Conservation (phyloP, 2,797 vertebrate genomes). For the Salarias fasciatus region DNA sequence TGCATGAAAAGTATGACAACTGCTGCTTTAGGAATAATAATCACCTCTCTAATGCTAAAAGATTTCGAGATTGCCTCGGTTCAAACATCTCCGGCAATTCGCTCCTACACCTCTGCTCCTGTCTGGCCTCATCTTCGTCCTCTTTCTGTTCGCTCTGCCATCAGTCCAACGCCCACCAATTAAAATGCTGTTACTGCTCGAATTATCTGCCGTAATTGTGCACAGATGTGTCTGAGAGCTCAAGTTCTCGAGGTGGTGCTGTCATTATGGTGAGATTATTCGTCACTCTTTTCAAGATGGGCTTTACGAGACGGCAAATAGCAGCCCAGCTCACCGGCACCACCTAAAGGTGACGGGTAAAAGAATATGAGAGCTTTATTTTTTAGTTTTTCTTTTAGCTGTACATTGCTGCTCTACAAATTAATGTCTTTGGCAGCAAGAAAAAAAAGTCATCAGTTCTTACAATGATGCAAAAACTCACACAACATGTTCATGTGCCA, state of each 20-base stretch:
- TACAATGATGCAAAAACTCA: constrained; percentile 46
- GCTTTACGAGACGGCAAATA: constrained; percentile 51
- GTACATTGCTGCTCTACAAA: constrained; percentile 14
- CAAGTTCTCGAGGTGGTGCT: constrained; percentile 22
- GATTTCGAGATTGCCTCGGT: not conserved
- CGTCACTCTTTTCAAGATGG: constrained; percentile 31
- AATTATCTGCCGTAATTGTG: constrained; percentile 64
- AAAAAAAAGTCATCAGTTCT: constrained; percentile 11
- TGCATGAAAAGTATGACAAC: not conserved
- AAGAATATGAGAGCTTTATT: not conserved
- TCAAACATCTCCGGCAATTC: no score
- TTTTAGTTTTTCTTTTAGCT: constrained; percentile 5
- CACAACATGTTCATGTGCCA: constrained; percentile 32
- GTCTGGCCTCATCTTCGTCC: constrained; percentile 14
- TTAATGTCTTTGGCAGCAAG: constrained; percentile 14
- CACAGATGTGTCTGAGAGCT: constrained; percentile 54
- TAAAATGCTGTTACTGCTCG: constrained; percentile 45
- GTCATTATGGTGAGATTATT: constrained; percentile 55
- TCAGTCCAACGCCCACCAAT: constrained; percentile 36
- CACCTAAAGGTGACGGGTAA: constrained; percentile 16
- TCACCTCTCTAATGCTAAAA: no score
- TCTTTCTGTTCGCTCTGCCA: constrained; percentile 16
- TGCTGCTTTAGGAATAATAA: constrained; percentile 5
- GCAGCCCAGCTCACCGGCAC: constrained; percentile 18
- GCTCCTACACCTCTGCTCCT: constrained; percentile 22